Evolutionary conservation across 2,888 invertebrate genomes (phyloP).

Genomic region (Papilio demoleus): DNA sequence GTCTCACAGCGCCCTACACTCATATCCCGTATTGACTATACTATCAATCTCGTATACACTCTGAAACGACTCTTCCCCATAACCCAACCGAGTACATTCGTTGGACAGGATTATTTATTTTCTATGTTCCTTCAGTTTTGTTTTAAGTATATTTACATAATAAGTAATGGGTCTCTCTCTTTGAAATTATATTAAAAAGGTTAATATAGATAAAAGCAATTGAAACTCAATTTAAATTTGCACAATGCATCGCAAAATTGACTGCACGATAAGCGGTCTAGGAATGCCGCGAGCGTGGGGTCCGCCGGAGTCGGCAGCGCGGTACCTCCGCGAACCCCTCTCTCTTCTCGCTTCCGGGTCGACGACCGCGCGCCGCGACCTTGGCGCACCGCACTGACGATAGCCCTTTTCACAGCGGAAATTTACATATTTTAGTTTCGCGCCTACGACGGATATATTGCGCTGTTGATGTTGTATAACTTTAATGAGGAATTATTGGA

Average conservation of each 20-base stretch:
- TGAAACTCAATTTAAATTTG: constrained; percentile 30
- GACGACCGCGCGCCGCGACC: constrained; percentile 61
- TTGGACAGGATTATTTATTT: not conserved
- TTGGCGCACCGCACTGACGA: constrained; percentile 51
- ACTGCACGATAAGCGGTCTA: constrained; percentile 57
- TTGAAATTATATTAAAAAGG: no score
- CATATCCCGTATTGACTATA: not conserved
- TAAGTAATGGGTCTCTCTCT: no score
- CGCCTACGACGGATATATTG: constrained; percentile 12
- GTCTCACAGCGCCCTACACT: constrained; percentile 34
- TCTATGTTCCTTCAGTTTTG: no score
- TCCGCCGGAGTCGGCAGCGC: constrained; percentile 41
- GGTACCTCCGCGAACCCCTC: constrained; percentile 39
- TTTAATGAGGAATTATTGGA: constrained; percentile 50
- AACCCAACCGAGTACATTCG: not conserved
- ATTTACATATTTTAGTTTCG: constrained; percentile 29
- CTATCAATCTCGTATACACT: not conserved
- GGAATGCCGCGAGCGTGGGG: constrained; percentile 54
- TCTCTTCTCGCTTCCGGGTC: constrained; percentile 63
- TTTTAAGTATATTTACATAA: no score
- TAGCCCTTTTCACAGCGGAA: constrained; percentile 53
- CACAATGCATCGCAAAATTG: constrained; percentile 43
- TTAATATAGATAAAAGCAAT: constrained; percentile 41
- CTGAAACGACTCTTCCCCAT: not conserved
- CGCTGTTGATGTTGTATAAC: constrained; percentile 37